Base-by-base conservation (phyloP, 2,113 vertebrate species). In the Campylomormyrus tamandua region DNA sequence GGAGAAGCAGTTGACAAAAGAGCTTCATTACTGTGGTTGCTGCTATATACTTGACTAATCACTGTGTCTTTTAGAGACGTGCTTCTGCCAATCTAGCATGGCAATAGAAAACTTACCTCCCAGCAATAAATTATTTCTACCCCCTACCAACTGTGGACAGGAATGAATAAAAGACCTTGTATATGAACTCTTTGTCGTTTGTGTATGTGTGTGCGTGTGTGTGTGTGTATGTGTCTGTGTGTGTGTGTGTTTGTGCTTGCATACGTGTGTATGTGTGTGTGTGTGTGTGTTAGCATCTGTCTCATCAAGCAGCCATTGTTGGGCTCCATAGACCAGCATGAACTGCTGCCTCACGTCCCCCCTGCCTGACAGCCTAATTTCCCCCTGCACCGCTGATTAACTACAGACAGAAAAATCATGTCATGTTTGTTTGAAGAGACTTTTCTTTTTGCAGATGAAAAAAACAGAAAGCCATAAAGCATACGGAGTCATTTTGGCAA, bases 401-500 rank as follows among this genome's bases (percentile, higher is more conserved):
- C 85, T 87, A 53, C 50, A 53, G 85, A 87, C n/a, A 87, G 85
- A 87, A 87, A 87, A 87, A 80, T 35, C 49, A 53, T 48, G 27
- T 31, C 85, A 53, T 53, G 21, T 87, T 87, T 53, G 49, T 83
- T 80, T 52, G 45, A 89, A 52, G 74, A 42, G 27, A 83, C 8
- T 8, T 83, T 42, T 89, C 35, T 53, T 49, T 83, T 83, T 27
- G 48, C 6, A 53, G 10, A 83, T 53, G 85, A 27, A 56, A 53
- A 83, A 7, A 53, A 39, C 52, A 31, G 3, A 13, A 27, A 21
- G 8, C n/a, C 88, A 31, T 31, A 50, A 77, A 8, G 74, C 87
- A 48, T 90, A 89, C 90, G 91, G 17, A 48, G 9, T 93, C 74
- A 53, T 52, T 52, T 52, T 39, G 13, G 45, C 39, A 84, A 84